A percentile compares a stretch with the other conserved stretches of the same genome.
Evolutionary conservation across 2,113 vertebrate species (phyloP).

Genomic region (Haemorhous mexicanus): DNA sequence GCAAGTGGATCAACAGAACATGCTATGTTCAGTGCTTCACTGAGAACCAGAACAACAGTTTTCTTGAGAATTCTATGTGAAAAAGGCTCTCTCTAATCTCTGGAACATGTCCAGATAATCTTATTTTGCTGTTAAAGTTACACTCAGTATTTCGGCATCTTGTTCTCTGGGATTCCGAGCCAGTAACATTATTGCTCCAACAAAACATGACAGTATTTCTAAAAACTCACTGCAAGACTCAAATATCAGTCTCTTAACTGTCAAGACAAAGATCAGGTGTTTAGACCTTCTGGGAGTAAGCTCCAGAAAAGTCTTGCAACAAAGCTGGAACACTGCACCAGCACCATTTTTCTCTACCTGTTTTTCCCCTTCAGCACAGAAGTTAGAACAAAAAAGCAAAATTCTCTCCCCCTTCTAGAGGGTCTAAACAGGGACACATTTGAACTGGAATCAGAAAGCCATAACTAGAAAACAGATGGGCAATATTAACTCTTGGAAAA

Average conservation of each 20-base stretch:
- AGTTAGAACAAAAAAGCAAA: neutral
- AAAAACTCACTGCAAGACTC: neutral
- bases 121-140: neutral
- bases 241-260: neutral
- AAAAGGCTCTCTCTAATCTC: neutral
- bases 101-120: neutral
- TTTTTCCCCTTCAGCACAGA: neutral
- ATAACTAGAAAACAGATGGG: neutral
- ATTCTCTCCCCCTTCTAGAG: neutral
- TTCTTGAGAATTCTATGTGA: neutral
- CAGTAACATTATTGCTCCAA: neutral
- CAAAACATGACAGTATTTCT: neutral
- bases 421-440: neutral
- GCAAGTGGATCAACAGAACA: neutral
- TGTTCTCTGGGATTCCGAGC: neutral
- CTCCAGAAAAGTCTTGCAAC: neutral
- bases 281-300: neutral
- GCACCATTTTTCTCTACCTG: neutral
- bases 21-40: neutral
- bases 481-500: neutral
- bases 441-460: neutral
- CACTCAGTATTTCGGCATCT: neutral
- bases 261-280: neutral
- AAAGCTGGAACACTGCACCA: neutral
- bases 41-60: neutral